Evolutionary conservation across 92 coral and sea anemone genomes (phyloP), one percentile per base, ranked within the genome.

Genomic region (Plumapathes pennacea): DNA sequence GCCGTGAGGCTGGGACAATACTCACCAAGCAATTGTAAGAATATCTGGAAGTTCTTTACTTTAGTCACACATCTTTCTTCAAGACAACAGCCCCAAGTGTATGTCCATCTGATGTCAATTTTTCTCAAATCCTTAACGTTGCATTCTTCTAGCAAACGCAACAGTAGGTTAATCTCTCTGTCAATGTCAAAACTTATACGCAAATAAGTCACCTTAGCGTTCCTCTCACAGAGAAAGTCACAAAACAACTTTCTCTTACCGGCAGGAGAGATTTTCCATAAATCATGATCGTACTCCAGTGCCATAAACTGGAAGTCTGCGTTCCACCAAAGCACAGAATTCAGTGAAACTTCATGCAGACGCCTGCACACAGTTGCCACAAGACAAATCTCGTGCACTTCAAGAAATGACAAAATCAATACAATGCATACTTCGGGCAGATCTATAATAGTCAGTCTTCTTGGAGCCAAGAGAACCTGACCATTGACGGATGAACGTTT

Each of bases 341-440:
- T 65, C 33, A 44, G 45, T 3, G 72, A 76, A n/a, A 78, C 60
- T 7, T 64, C 60, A 6, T 76, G 60, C 32, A 83, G 47, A 10
- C 61, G 64, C 38, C 41, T 76, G 47, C 85, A 70, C 1, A 84
- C 72, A 22, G 39, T 55, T 54, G 79, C 57, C 32, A 60, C 40
- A 14, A 47, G 38, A 23, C 82, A 77, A 20, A 60, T 60, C 12
- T 77, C 81, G 50, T 78, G 51, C 11, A 50, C 32, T 17, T 42
- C 34, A 4, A 84, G 64, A 49, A 44, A 59, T 14, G 54, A 48
- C 18, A 72, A 48, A 45, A 77, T 62, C 64, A 66, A 50, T 3
- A 72, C 61, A 25, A 78, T 27, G 30, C 85, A 84, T 30, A 77
- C 90, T 9, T 77, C 85, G 0, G 85, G 90, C 31, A 84, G 25